phyloP scores from a whole-genome alignment of 2,888 invertebrate species.

The Conomelus anceps region DNA sequence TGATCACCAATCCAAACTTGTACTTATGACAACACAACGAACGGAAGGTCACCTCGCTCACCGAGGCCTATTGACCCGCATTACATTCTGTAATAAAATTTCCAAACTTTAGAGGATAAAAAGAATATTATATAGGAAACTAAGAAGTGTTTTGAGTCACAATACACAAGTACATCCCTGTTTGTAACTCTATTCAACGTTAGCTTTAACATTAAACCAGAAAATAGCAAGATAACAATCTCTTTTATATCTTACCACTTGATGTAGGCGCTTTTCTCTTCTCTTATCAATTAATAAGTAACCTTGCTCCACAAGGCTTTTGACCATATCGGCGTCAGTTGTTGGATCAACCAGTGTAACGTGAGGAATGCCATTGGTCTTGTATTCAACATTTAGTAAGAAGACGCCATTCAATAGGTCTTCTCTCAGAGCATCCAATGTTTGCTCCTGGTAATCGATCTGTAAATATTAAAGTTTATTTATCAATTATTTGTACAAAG shows the following conservation, averaged over 20 bases:
- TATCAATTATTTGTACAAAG: too few species aligned
- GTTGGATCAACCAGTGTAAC: slow-evolving; percentile 51
- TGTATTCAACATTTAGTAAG: slow-evolving; percentile 76
- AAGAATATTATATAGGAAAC: too few species aligned
- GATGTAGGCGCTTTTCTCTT: slow-evolving; percentile 72
- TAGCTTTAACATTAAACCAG: too few species aligned
- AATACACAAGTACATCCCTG: too few species aligned
- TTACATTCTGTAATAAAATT: too few species aligned
- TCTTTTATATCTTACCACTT: slow-evolving; percentile 53
- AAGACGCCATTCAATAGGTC: slow-evolving; percentile 67
- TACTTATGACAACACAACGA: too few species aligned
- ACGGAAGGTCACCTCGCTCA: too few species aligned
- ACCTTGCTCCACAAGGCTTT: slow-evolving; percentile 79
- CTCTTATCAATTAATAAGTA: slow-evolving; percentile 71
- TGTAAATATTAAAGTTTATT: slow-evolving; percentile 37
- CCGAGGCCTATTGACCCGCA: too few species aligned
- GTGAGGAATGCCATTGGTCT: slow-evolving; percentile 43
- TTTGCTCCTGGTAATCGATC: slow-evolving; percentile 70
- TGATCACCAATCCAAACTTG: too few species aligned
- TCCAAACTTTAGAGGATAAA: too few species aligned
- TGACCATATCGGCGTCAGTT: slow-evolving; percentile 62
- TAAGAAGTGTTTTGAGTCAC: too few species aligned
- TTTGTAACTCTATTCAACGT: too few species aligned
- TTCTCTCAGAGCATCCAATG: slow-evolving; percentile 57
- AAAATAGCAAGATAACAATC: not conserved